Base-by-base conservation (phyloP, 2,113 vertebrate species). In the rat (Rattus norvegicus) region DNA sequence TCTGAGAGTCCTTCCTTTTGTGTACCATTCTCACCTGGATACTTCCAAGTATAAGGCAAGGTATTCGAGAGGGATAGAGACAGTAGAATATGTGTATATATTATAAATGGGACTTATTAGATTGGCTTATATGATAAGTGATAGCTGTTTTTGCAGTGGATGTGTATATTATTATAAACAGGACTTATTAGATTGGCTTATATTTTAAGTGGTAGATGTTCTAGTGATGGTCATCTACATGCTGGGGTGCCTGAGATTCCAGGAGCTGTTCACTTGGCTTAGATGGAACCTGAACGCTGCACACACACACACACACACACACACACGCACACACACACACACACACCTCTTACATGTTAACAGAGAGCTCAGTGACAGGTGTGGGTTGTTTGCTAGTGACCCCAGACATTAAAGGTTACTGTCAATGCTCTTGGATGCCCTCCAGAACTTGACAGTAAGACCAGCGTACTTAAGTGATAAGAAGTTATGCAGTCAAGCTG, bases 301-400 rank as follows among this genome's bases (percentile, higher is more conserved):
- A 14, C 24, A 4, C 7, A 10, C 12, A 22, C 4, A 2, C 20
- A 17, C 5, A 11, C 6, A 19, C 16, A 1, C 36, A 69, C 2
- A 8, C 5, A 4, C 14, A 4, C 28, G 0, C 9, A 2, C 7
- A 3, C 7, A 7, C 28, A 17, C 14, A 5, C 26, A 67, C 28
- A 26, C 20, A 26, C 39, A 43, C 2, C 3, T 5, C 4, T 5
- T 12, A 83, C 22, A 84, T 3, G 14, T 30, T 84, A 61, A n/a
- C 22, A 39, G 13, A 61, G 26, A 61, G 36, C 36, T 17, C 56
- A 39, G 80, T 61, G 80, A 39, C 80, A 59, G 11, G 20, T 83
- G 11, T 81, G 33, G 17, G 10, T 16, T 63, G 24, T 84, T 84
- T 59, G 81, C 26, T 59, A 63, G 4, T 63, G 14, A 84, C 7